A percentile compares a stretch with the other conserved stretches of the same genome.
phyloP scores from a whole-genome alignment of 2,797 vertebrate genomes.

The Sus cebifrons region DNA sequence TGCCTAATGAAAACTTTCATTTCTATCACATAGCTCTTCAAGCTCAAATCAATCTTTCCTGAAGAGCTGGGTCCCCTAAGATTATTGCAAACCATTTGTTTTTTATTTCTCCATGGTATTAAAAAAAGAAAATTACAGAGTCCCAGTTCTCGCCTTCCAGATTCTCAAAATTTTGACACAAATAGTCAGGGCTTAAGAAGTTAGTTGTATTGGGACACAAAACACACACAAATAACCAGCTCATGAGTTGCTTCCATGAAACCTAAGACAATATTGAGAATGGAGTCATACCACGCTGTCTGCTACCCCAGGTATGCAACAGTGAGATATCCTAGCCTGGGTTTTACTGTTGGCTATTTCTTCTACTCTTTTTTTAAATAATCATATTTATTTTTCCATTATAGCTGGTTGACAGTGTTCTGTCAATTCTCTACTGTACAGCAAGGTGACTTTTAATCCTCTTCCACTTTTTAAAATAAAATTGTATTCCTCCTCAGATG shows the following conservation, averaged over 20 bases:
- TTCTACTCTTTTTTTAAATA: not conserved
- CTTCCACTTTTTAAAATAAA: not conserved
- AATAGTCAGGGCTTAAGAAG: slow-evolving; percentile 18
- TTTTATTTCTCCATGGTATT: not conserved
- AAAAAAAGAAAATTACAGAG: slow-evolving; percentile 65
- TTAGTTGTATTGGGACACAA: slow-evolving; percentile 34
- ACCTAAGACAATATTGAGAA: not conserved
- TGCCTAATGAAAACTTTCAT: slow-evolving; percentile 42
- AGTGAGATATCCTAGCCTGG: not conserved
- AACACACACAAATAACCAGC: slow-evolving; percentile 24
- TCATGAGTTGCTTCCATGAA: not conserved
- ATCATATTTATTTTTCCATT: too few species aligned
- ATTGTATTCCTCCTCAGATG: not conserved
- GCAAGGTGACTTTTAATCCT: not conserved
- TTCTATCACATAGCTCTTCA: not conserved
- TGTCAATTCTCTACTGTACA: too few species aligned
- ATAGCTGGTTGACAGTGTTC: too few species aligned
- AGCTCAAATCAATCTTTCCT: slow-evolving; percentile 61
- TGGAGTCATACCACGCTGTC: not conserved
- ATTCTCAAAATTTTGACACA: slow-evolving; percentile 41
- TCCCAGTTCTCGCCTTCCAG: not conserved
- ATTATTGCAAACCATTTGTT: slow-evolving; percentile 43
- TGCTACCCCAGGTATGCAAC: too few species aligned
- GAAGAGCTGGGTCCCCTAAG: slow-evolving; percentile 15
- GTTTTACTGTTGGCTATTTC: not conserved